These are phyloP conservation scores for Phylloscopus trochilus DNA, from an alignment of 2,113 vertebrate genomes.

Conservation along the genomic window DNA sequence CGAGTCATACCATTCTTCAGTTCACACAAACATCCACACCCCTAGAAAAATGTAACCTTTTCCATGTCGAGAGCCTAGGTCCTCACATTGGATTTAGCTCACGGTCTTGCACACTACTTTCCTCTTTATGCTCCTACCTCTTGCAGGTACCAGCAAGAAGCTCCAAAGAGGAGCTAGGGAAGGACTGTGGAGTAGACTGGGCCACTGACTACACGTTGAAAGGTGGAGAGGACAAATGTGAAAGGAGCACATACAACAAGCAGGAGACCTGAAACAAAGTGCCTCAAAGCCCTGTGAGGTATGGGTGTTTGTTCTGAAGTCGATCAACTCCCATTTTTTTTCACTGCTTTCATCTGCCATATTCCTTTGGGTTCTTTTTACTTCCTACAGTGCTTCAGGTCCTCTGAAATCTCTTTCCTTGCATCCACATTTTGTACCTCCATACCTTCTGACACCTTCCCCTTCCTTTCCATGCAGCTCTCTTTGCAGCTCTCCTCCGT, in stretches of 20 bases:
- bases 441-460: not conserved
- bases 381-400: not conserved
- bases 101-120: not conserved
- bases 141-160: not conserved
- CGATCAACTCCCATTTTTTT: not conserved
- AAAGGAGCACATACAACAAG: accelerated
- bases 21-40: not conserved
- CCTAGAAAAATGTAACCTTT: not conserved
- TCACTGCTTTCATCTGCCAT: not conserved
- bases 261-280: not conserved
- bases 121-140: not conserved
- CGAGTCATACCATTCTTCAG: not conserved
- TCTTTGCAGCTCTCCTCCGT: not conserved
- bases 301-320: not conserved
- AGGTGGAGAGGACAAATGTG: not conserved
- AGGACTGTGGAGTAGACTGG: not conserved
- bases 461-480: not conserved
- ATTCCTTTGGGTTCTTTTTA: not conserved
- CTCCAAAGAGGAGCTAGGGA: not conserved
- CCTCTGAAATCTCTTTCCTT: not conserved
- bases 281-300: not conserved
- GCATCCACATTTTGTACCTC: not conserved
- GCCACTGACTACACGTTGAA: not conserved
- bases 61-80: not conserved
- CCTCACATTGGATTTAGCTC: not conserved